Base-by-base conservation (phyloP, 2,888 invertebrate species). In the Lasioglossum malachurum region DNA sequence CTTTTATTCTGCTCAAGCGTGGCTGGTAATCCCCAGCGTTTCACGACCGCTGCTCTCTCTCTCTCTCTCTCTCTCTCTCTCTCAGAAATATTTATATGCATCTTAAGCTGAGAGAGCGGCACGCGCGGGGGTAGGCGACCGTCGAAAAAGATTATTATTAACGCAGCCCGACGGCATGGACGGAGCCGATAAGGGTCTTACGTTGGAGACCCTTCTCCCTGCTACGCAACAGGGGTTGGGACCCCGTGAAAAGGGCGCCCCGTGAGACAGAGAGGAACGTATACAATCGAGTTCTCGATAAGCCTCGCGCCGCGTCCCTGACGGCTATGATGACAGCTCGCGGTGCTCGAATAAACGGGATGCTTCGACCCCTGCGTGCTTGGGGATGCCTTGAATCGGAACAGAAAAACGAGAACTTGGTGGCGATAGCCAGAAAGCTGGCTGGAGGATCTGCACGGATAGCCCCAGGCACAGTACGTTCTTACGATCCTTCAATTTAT, bases 121-220 rank as follows among this genome's bases (percentile, higher is more conserved):
- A 88, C 87, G 80, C 84, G 80, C 81, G 72, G 83, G 83, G 82
- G 69, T 80, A 76, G 84, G 80, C 67, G 78, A 78, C 86, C 84
- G 90, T 92, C 87, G 88, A 89, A 90, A 91, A 89, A 89, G 90
- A 91, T 92, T 90, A 91, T 92, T 92, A 91, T 91, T 91, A 92
- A 90, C 90, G 89, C 88, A 85, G 80, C 80, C 16, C 89, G 91
- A 89, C 86, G 90, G 93, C 89, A 89, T 94, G 94, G 93, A 78
- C 91, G 87, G 73, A 87, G 82, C 88, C 92, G 94, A 94, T 94
- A 94, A 94, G 93, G 92, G 93, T 94, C 92, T 94, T 93, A 93
- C 87, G 88, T 88, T 78, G 38, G 80, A 78, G 77, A 41, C 67
- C 57, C 78, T 69, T 76, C 78, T 35, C 67, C 71, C 53, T 1